Evolutionary conservation across 2,113 vertebrate species (phyloP).

Genomic region (Chionomys nivalis): DNA sequence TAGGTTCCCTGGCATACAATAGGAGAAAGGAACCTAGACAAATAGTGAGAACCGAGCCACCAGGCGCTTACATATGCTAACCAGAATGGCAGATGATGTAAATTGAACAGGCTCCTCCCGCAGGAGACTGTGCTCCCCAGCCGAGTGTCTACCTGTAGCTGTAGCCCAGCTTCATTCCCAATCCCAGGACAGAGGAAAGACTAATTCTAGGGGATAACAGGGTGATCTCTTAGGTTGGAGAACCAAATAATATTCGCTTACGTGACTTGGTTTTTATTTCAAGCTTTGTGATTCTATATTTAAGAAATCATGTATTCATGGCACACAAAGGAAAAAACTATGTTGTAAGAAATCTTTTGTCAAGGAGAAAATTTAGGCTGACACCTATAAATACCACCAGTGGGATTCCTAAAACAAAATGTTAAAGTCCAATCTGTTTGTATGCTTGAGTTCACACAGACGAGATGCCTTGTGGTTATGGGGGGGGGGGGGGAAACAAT

Average conservation of each 20-base stretch:
- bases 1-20: neutral
- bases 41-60: neutral
- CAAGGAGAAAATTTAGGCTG: neutral
- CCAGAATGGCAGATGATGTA: neutral
- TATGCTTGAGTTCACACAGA: neutral
- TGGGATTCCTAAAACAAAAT: neutral
- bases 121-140: neutral
- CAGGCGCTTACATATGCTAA: neutral
- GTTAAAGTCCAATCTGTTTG: neutral
- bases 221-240: neutral
- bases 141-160: neutral
- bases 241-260: neutral
- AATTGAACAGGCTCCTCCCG: neutral
- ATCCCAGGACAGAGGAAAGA: neutral
- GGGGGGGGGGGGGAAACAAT: no score
- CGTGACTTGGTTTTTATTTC: constrained; percentile 25
- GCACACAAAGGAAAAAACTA: neutral
- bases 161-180: neutral
- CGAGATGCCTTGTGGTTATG: neutral
- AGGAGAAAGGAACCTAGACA: neutral
- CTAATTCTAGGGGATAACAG: neutral
- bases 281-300: constrained; percentile 9
- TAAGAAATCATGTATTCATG: neutral
- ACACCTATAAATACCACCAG: constrained; percentile 4
- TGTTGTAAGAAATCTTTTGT: constrained; percentile 25